phyloP scores from a whole-genome alignment of 2,888 invertebrate species.

The Tryphoninae sp. region DNA sequence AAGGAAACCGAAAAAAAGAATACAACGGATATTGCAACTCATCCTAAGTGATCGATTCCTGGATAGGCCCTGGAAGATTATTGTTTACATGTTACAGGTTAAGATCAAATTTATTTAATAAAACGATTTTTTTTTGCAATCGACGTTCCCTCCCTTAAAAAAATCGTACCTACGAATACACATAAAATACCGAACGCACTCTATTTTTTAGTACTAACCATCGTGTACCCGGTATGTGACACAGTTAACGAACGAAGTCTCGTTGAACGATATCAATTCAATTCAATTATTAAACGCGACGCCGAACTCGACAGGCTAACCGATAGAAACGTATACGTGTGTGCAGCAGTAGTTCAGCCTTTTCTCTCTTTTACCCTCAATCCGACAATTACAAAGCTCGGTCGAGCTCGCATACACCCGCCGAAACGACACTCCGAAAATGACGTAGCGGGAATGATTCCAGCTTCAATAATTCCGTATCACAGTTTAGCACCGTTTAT shows the following conservation, averaged over 20 bases:
- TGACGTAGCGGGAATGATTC: not conserved
- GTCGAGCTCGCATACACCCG: not conserved
- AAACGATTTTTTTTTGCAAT: no score
- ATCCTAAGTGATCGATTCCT: no score
- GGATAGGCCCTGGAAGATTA: no score
- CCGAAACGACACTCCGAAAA: not conserved
- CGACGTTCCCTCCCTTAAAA: no score
- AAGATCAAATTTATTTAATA: no score
- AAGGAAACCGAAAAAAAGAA: no score
- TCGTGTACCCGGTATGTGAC: constrained; percentile 28
- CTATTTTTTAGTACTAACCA: not conserved
- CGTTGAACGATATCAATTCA: constrained; percentile 15
- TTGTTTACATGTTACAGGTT: no score
- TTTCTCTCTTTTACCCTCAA: constrained; percentile 4
- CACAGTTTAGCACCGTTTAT: no score
- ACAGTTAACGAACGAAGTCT: constrained; percentile 32
- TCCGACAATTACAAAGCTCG: constrained; percentile 3
- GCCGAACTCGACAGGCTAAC: not conserved
- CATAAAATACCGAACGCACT: constrained; percentile 8
- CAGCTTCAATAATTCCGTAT: no score
- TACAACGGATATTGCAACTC: no score
- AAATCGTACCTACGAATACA: not conserved
- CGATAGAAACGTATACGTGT: not conserved
- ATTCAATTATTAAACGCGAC: constrained; percentile 41
- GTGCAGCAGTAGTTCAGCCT: not conserved